Percentiles rank a stretch among this genome's conserved stretches.
Conservation (phyloP, 2,797 vertebrate species). For the Acridotheres tristis region DNA sequence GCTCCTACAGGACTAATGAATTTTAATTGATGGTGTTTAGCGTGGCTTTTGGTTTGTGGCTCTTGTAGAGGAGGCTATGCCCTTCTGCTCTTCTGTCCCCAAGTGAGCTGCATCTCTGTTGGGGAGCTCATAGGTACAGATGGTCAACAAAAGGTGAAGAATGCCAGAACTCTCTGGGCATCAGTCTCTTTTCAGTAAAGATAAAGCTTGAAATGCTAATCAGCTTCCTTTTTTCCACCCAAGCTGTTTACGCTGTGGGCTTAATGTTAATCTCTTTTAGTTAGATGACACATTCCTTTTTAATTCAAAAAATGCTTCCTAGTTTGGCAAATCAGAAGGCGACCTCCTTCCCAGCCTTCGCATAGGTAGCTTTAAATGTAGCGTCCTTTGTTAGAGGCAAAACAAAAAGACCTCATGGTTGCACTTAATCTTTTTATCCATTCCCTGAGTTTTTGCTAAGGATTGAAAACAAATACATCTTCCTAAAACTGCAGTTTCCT, state of each 20-base stretch:
- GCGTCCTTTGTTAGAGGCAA: conserved; percentile 21
- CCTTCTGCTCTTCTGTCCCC: conserved; percentile 82
- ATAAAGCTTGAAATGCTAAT: conserved; percentile 82
- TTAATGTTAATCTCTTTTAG: conserved; percentile 76
- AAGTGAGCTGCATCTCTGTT: conserved; percentile 72
- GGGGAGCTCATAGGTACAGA: conserved; percentile 83
- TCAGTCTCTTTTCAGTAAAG: conserved; percentile 77
- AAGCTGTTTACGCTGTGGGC: conserved; percentile 75
- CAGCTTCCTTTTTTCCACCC: conserved; percentile 78
- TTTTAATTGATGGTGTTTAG: conserved; percentile 84
- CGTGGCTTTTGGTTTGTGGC: conserved; percentile 75
- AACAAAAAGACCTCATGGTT: background rate
- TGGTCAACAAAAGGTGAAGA: conserved; percentile 88
- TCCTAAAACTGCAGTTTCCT: conserved; percentile 12
- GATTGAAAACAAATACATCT: background rate
- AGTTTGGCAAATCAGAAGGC: conserved; percentile 57
- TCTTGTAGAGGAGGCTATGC: conserved; percentile 69
- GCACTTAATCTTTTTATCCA: conserved; percentile 19
- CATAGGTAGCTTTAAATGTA: conserved; percentile 65
- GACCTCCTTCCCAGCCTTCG: background rate
- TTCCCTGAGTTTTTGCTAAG: background rate
- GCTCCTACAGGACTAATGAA: conserved; percentile 84
- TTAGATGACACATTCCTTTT: conserved; percentile 67
- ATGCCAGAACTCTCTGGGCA: conserved; percentile 68
- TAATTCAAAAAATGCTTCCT: conserved; percentile 74